Percentiles rank a stretch among this genome's conserved stretches.
phyloP scores from a whole-genome alignment of 1,140 invertebrate genomes.

The Dermatophagoides farinae region DNA sequence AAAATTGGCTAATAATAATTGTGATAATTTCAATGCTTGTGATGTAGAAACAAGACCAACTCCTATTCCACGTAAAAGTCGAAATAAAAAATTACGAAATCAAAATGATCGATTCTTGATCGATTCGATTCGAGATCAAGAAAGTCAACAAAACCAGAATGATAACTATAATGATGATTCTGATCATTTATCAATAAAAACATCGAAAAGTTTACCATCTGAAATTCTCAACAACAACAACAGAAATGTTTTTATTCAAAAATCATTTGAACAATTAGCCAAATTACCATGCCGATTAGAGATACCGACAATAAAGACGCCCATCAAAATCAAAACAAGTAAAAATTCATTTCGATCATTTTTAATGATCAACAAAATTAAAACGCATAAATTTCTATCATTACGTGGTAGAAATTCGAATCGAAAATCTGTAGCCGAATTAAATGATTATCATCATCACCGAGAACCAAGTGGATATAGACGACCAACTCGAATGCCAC shows the following conservation, averaged over 20 bases:
- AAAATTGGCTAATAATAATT: too few species aligned
- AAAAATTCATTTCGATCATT: slow-evolving; percentile 1
- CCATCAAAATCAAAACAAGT: background rate
- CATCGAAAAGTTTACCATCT: background rate
- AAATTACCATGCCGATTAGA: background rate
- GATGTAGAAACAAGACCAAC: too few species aligned
- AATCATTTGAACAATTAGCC: background rate
- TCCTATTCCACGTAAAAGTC: too few species aligned
- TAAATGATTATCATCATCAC: background rate
- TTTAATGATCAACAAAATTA: background rate
- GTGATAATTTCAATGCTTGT: too few species aligned
- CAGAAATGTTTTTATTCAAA: background rate
- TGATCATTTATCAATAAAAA: too few species aligned
- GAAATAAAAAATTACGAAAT: too few species aligned
- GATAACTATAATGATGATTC: too few species aligned
- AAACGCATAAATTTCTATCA: background rate
- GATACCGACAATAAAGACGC: background rate
- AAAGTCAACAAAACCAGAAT: too few species aligned
- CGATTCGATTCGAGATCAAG: too few species aligned
- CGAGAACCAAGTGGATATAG: background rate
- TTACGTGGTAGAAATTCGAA: background rate
- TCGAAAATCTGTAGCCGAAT: background rate
- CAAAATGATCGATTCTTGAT: too few species aligned
- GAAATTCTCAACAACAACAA: background rate
- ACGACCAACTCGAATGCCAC: slow-evolving; percentile 5